Conservation (phyloP, 2,797 vertebrate genomes). For the Hirundo rustica region DNA sequence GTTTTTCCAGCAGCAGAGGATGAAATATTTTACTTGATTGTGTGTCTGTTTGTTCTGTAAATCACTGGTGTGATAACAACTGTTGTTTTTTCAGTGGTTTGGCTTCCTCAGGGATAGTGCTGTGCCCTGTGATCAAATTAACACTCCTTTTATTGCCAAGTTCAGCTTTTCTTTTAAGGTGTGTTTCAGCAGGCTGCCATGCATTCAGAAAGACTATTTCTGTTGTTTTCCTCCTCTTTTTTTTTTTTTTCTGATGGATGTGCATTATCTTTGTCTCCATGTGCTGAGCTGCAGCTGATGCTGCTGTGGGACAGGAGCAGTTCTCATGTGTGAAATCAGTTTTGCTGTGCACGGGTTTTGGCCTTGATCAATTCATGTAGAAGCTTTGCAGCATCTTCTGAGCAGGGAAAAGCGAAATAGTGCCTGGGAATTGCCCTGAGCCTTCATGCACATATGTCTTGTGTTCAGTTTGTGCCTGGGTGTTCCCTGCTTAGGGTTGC, state of each 20-base stretch:
- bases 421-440: neutral
- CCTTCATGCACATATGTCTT: fast-evolving
- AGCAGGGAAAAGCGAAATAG: neutral
- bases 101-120: neutral
- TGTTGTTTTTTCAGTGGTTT: neutral
- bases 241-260: neutral
- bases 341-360: neutral
- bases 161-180: neutral
- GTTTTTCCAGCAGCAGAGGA: neutral
- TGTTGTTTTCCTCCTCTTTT: neutral
- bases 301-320: neutral
- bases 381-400: neutral
- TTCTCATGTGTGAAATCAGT: neutral
- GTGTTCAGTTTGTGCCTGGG: neutral
- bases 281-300: neutral
- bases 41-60: neutral
- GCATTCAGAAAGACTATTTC: neutral
- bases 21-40: neutral
- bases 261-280: neutral
- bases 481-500: neutral
- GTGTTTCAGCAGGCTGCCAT: neutral
- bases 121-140: neutral
- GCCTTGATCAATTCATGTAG: neutral
- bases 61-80: neutral
- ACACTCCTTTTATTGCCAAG: conserved; percentile 10